Evolutionary conservation across 2,888 invertebrate genomes (phyloP).

Genomic region (Exocentrus adspersus): DNA sequence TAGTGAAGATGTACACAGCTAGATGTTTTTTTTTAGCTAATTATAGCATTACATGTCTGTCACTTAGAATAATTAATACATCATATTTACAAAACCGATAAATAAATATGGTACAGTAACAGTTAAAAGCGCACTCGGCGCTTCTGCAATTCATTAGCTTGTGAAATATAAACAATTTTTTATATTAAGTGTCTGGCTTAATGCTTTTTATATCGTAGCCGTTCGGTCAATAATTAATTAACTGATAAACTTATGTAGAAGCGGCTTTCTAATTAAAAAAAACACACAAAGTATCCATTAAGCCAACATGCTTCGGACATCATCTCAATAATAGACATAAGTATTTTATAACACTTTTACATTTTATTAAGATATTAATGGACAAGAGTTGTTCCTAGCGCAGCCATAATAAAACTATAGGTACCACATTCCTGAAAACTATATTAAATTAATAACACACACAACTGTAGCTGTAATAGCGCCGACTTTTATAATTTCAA

Average conservation of each 20-base stretch:
- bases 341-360: not conserved
- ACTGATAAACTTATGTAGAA: not conserved
- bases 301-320: not conserved
- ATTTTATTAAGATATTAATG: conserved; percentile 14
- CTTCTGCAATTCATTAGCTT: not conserved
- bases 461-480: not conserved
- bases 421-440: not conserved
- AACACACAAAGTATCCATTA: not conserved
- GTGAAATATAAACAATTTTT: too few species aligned
- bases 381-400: not conserved
- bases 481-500: conserved; percentile 1
- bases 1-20: too few species aligned
- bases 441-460: conserved; percentile 17
- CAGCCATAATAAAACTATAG: not conserved
- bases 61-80: too few species aligned
- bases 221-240: not conserved
- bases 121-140: too few species aligned
- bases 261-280: not conserved
- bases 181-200: too few species aligned
- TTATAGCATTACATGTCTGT: too few species aligned
- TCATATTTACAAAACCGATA: too few species aligned
- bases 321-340: not conserved
- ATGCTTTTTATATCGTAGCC: not conserved
- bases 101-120: too few species aligned
- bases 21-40: too few species aligned